Percentiles rank a stretch among this genome's conserved stretches.
phyloP scores from a whole-genome alignment of 2,113 vertebrate species.

The Micronycteris hirsuta region DNA sequence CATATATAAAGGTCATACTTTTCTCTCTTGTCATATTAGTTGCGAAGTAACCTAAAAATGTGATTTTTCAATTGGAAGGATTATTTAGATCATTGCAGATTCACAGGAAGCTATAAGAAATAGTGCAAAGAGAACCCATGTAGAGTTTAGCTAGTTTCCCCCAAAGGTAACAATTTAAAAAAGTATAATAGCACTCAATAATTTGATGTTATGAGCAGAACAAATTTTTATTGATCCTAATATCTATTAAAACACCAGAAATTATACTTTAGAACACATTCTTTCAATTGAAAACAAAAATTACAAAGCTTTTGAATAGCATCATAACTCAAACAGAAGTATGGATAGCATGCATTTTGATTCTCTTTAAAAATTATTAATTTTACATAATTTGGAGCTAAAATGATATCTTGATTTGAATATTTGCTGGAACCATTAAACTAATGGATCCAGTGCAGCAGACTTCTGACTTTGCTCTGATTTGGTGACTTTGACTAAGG shows the following conservation, averaged over 20 bases:
- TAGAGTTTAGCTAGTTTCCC: neutral
- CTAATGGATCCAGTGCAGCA: neutral
- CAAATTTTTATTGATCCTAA: neutral
- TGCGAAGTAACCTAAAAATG: neutral
- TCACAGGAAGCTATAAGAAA: neutral
- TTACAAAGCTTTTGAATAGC: neutral
- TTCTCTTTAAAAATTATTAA: constrained; percentile 18
- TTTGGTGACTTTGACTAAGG: neutral
- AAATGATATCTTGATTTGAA: neutral
- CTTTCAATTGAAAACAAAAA: constrained; percentile 5
- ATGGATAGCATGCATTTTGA: neutral
- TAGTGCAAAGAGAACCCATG: neutral
- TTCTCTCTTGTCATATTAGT: neutral
- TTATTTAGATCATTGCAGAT: neutral
- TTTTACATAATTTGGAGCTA: constrained; percentile 13
- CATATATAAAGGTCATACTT: neutral
- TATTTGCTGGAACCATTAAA: neutral
- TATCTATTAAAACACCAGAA: neutral
- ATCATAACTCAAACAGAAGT: neutral
- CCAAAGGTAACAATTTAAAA: neutral
- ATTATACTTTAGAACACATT: neutral
- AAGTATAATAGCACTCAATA: neutral
- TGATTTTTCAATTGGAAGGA: neutral
- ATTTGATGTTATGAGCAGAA: neutral
- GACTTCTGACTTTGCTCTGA: neutral